A percentile compares a stretch with the other conserved stretches of the same genome.
These are phyloP conservation scores for Epizoanthus rinbou DNA, from an alignment of 92 coral and sea anemone species.

Conservation along the genomic window DNA sequence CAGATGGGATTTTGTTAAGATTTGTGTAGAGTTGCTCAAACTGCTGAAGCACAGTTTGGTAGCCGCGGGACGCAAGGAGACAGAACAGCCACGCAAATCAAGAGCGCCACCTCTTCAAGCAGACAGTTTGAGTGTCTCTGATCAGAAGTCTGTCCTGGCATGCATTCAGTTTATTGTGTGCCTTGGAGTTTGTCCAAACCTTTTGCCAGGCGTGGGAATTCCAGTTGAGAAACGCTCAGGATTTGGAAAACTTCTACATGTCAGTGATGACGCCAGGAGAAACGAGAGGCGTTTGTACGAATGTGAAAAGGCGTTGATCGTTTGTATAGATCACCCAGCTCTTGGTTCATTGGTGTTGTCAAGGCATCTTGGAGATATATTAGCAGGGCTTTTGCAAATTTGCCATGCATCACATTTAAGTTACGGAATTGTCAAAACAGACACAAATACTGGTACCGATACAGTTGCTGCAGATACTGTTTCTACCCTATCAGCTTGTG, in stretches of 20 bases:
- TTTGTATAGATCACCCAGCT: slow-evolving; percentile 67
- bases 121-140: slow-evolving; percentile 73
- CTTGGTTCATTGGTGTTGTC: slow-evolving; percentile 83
- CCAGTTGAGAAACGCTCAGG: slow-evolving; percentile 88
- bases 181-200: slow-evolving; percentile 88
- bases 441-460: too few species aligned
- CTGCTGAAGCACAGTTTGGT: slow-evolving; percentile 45
- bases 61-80: not conserved
- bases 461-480: not conserved
- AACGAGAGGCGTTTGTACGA: slow-evolving; percentile 70
- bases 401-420: slow-evolving; percentile 59
- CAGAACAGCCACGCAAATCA: not conserved
- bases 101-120: slow-evolving; percentile 57
- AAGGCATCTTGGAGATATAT: slow-evolving; percentile 82
- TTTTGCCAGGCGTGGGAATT: slow-evolving; percentile 81
- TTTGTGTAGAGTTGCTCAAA: slow-evolving; percentile 57
- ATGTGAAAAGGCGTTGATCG: slow-evolving; percentile 63
- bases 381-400: slow-evolving; percentile 82
- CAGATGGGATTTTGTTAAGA: slow-evolving; percentile 67
- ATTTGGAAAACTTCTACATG: slow-evolving; percentile 58
- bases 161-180: slow-evolving; percentile 82
- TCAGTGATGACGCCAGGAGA: slow-evolving; percentile 27
- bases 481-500: not conserved
- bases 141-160: slow-evolving; percentile 73
- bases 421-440: slow-evolving; percentile 20